phyloP scores from a whole-genome alignment of 2,113 vertebrate species.

The Syngnathus floridae region DNA sequence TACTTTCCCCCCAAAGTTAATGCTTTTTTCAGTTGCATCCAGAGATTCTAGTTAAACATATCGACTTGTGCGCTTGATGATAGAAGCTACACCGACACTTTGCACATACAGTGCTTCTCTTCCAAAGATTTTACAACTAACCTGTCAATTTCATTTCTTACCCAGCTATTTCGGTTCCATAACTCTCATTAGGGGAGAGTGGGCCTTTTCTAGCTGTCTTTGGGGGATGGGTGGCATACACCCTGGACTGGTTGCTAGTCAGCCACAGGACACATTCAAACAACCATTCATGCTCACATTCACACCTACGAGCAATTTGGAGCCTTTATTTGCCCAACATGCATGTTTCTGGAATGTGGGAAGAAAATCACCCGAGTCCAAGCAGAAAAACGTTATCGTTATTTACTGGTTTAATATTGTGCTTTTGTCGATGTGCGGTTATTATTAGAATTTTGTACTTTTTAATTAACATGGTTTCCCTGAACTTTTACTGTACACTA shows the following conservation, averaged over 20 bases:
- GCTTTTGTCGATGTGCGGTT: too few species aligned
- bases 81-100: neutral
- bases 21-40: constrained; percentile 23
- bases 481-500: too few species aligned
- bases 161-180: neutral
- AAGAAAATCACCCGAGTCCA: too few species aligned
- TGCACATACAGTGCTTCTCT: neutral
- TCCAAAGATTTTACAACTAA: neutral
- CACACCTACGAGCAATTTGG: neutral
- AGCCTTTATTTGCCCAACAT: neutral
- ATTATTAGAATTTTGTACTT: too few species aligned
- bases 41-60: constrained; percentile 24
- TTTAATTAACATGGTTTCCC: too few species aligned
- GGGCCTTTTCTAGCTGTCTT: neutral
- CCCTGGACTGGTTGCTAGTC: neutral
- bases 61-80: constrained; percentile 5
- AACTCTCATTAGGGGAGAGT: neutral
- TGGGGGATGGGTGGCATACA: neutral
- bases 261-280: neutral
- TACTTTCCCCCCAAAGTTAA: constrained; percentile 31
- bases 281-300: neutral
- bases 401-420: too few species aligned
- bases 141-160: neutral
- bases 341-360: too few species aligned
- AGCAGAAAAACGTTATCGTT: too few species aligned